phyloP scores from a whole-genome alignment of 1,140 invertebrate genomes.

The Lordiphosa mommai region DNA sequence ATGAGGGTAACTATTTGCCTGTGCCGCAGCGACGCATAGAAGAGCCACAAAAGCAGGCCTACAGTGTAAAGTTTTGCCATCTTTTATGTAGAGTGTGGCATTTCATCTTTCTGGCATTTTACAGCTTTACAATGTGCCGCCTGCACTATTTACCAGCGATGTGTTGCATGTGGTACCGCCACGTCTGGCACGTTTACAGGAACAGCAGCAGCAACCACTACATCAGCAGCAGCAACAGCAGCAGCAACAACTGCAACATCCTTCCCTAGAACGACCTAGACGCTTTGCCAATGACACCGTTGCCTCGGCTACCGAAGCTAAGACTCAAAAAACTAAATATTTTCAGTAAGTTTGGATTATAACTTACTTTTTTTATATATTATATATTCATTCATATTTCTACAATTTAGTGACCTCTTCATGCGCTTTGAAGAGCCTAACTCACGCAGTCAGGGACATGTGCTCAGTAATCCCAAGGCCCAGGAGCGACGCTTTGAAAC shows the following conservation, averaged over 20 bases:
- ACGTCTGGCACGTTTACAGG: slow-evolving; percentile 16
- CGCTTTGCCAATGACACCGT: slow-evolving; percentile 18
- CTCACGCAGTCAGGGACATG: slow-evolving; percentile 50
- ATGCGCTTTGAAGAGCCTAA: slow-evolving; percentile 54
- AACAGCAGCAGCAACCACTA: slow-evolving; percentile 36
- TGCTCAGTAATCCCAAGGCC: slow-evolving; percentile 43
- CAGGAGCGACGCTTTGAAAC: slow-evolving; percentile 47
- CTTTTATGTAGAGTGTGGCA: no score
- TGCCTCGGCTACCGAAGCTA: slow-evolving; percentile 32
- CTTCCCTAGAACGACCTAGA: slow-evolving; percentile 28
- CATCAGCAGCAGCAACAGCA: slow-evolving; percentile 4
- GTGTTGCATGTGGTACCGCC: slow-evolving; percentile 60
- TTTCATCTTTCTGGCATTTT: no score
- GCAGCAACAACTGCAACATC: slow-evolving; percentile 11
- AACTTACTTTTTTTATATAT: background rate
- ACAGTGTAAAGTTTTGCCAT: no score
- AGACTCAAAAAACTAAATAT: slow-evolving; percentile 41
- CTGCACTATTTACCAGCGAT: slow-evolving; percentile 58
- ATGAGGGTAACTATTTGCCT: slow-evolving; percentile 63
- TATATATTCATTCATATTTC: background rate
- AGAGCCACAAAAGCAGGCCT: slow-evolving; percentile 19
- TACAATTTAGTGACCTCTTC: slow-evolving; percentile 56
- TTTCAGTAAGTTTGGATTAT: slow-evolving; percentile 47
- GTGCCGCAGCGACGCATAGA: slow-evolving; percentile 18
- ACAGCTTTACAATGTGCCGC: slow-evolving; percentile 54